phyloP scores from a whole-genome alignment of 30 jellyfish, hydroid and myxozoan species.

The Hydra vulgaris region DNA sequence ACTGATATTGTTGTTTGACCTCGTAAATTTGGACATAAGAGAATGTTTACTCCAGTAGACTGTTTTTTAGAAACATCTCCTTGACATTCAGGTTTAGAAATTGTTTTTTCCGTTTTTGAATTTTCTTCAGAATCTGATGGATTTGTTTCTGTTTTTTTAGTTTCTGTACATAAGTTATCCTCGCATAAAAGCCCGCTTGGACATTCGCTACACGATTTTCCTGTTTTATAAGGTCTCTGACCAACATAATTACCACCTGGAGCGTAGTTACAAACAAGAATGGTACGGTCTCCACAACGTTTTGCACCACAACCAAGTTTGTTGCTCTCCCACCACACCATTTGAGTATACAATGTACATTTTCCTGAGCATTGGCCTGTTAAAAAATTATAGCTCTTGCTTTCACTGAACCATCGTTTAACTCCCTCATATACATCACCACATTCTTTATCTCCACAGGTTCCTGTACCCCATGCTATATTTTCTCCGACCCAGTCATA shows the following conservation, averaged over 20 bases:
- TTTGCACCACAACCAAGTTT: constrained; percentile 93
- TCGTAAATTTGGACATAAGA: neutral
- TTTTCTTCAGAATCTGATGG: neutral
- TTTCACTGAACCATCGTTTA: constrained; percentile 87
- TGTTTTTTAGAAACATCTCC: neutral
- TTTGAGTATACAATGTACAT: constrained; percentile 86
- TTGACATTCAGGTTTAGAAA: neutral
- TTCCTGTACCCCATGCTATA: constrained; percentile 98
- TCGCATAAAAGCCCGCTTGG: constrained; percentile 73
- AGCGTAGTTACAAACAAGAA: constrained; percentile 82
- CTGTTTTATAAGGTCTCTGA: constrained; percentile 74
- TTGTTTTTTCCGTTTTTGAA: neutral
- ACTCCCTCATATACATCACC: constrained; percentile 97
- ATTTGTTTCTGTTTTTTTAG: neutral
- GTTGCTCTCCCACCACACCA: constrained; percentile 95
- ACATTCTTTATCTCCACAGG: constrained; percentile 88
- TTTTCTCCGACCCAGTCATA: constrained; percentile 97
- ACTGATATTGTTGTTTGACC: neutral
- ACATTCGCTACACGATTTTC: constrained; percentile 76
- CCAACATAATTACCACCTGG: constrained; percentile 99
- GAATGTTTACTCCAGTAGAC: neutral
- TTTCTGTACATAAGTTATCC: constrained; percentile 61
- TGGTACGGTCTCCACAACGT: constrained; percentile 83
- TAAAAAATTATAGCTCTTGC: constrained; percentile 52
- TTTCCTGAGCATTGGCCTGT: constrained; percentile 84